Base-by-base conservation (phyloP, 1,140 invertebrate species). In the Tribolium madens region DNA sequence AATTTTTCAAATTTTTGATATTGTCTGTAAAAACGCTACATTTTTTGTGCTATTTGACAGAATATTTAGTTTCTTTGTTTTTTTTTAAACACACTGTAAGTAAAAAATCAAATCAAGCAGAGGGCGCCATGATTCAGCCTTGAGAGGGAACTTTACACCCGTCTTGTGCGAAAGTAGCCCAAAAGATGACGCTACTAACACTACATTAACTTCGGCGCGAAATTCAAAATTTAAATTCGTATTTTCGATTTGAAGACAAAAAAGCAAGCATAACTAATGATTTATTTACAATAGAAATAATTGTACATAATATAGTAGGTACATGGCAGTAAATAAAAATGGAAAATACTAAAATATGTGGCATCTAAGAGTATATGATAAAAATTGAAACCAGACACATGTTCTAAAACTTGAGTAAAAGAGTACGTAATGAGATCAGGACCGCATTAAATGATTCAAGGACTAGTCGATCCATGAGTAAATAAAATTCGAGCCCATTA, bases 291-390 rank as follows among this genome's bases (percentile, higher is more conserved):
- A 50, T 72, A 72, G 70, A 72, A 47, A 52, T 52, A 26, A 72
- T 52, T 72, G 31, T 48, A 72, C 46, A 52, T 72, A 64, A 64
- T 64, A 70, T 9, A 52, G 31, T 75, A 75, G 77, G 77, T 78
- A 78, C 77, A 78, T 78, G 77, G 77, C 77, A 78, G 77, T 78
- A 78, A 75, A 78, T 76, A 78, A 77, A 57, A 75, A 69, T 69
- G 36, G 47, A 64, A 60, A 18, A 47, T 31, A 57, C 48, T 57
- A 53, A 74, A 74, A 74, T 53, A 31, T 73, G 3, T 33, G 4
- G 17, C 15, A 47, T 73, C 18, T 52, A 42, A 17, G 1, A 72
- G 2, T 69, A 36, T 6, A 48, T 71, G 21, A 26, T 26, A 26
- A 48, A 71, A 71, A 69, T 9, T 9, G 18, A 53, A 53, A 14